phyloP scores from a whole-genome alignment of 2,113 vertebrate species.

The Anser brachyrhynchus region DNA sequence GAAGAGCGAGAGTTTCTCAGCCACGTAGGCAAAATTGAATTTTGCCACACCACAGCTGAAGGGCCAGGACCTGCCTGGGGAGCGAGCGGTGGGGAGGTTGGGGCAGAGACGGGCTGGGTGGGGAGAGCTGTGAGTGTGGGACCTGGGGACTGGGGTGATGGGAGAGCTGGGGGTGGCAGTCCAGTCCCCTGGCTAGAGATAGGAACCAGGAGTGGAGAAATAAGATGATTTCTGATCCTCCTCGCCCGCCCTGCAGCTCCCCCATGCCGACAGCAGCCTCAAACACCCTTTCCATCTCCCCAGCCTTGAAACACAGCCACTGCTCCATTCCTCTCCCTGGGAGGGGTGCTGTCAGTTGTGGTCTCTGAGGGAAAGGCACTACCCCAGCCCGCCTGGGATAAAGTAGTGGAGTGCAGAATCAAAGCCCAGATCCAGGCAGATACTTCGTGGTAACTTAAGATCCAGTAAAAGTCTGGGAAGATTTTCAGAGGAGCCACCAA shows the following conservation, averaged over 20 bases:
- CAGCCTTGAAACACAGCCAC: neutral
- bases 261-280: neutral
- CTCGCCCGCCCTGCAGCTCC: neutral
- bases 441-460: neutral
- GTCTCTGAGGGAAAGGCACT: conserved; percentile 42
- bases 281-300: conserved; percentile 19
- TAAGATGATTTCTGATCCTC: neutral
- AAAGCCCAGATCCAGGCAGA: conserved; percentile 43
- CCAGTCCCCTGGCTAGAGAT: neutral
- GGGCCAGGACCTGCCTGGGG: neutral
- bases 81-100: fast-evolving
- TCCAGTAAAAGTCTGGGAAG: neutral
- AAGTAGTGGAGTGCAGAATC: neutral
- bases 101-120: neutral
- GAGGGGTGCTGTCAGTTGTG: conserved; percentile 46
- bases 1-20: neutral
- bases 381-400: neutral
- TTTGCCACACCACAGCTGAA: neutral
- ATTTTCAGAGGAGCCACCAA: neutral
- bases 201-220: neutral
- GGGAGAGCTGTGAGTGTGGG: neutral
- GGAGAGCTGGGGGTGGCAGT: neutral
- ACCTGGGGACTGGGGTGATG: neutral
- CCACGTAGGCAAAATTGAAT: neutral
- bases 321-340: conserved; percentile 21